Percentiles rank a stretch among this genome's conserved stretches.
Evolutionary conservation across 1,140 invertebrate species (phyloP).

Genomic region (Pseudomyrmex flavicornis): DNA sequence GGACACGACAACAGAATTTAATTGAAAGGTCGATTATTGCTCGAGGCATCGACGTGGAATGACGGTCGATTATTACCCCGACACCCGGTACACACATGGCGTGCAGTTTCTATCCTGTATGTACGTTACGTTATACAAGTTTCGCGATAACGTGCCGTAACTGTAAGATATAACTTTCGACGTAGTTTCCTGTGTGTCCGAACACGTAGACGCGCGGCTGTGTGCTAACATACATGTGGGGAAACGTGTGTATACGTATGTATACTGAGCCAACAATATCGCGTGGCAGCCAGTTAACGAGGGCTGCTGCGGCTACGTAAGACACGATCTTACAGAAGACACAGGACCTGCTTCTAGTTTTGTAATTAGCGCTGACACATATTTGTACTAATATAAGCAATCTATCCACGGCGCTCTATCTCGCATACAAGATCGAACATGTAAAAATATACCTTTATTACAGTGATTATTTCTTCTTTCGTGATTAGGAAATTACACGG

Average conservation of each 20-base stretch:
- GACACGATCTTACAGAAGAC: slow-evolving; percentile 66
- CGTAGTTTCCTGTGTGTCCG: slow-evolving; percentile 26
- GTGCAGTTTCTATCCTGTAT: slow-evolving; percentile 48
- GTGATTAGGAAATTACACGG: neutral
- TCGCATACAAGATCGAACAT: slow-evolving; percentile 36
- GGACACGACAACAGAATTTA: neutral
- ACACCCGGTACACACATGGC: slow-evolving; percentile 43
- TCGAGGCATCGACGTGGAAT: slow-evolving; percentile 11
- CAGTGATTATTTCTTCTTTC: neutral
- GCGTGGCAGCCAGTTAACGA: slow-evolving; percentile 70
- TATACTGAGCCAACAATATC: slow-evolving; percentile 63
- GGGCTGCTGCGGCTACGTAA: slow-evolving; percentile 67
- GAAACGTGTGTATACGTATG: neutral
- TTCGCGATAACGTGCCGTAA: slow-evolving; percentile 66
- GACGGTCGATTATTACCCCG: slow-evolving; percentile 24
- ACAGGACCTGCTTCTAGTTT: slow-evolving; percentile 64
- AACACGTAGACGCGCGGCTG: neutral
- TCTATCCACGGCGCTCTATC: neutral
- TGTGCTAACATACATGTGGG: neutral
- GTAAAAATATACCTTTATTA: neutral
- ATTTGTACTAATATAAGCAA: neutral
- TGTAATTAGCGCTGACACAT: slow-evolving; percentile 65
- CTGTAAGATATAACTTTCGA: slow-evolving; percentile 61
- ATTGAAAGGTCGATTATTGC: slow-evolving; percentile 9
- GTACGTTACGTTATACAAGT: slow-evolving; percentile 56